A percentile compares a stretch with the other conserved stretches of the same genome.
These are phyloP conservation scores for Lerema accius DNA, from an alignment of 1,140 invertebrate genomes.

Conservation along the genomic window DNA sequence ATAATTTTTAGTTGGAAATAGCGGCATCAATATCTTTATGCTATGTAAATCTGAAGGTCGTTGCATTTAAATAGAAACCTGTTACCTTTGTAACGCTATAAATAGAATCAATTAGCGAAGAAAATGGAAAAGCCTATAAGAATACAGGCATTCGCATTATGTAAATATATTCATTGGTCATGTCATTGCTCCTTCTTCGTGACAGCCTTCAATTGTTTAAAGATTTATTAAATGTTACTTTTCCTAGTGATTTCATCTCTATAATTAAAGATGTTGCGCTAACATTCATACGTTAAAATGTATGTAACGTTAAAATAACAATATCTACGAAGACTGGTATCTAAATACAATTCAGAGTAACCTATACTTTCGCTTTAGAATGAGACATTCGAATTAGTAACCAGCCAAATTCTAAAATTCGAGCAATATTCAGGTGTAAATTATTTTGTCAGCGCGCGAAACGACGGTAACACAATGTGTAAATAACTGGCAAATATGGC, in stretches of 20 bases:
- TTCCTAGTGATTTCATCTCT: neutral
- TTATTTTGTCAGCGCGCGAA: constrained; percentile 31
- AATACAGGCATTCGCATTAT: neutral
- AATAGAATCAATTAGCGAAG: neutral
- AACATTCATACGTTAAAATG: no score
- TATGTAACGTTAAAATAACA: no score
- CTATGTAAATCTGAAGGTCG: neutral
- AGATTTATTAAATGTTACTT: constrained; percentile 16
- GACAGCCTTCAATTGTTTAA: constrained; percentile 32
- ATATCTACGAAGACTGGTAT: no score
- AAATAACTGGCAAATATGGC: constrained; percentile 41
- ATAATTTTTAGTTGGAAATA: no score
- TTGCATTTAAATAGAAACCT: neutral
- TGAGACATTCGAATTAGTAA: no score
- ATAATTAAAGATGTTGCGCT: no score
- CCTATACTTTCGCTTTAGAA: no score
- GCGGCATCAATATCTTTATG: no score
- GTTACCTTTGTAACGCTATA: neutral
- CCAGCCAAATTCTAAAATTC: neutral
- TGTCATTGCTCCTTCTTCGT: constrained; percentile 37
- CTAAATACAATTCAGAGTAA: no score
- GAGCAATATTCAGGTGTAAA: constrained; percentile 24
- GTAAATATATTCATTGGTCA: constrained; percentile 6
- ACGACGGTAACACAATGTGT: constrained; percentile 35
- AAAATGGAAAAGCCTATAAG: neutral